phyloP scores from a whole-genome alignment of 2,888 invertebrate species.

The Agonopterix heracliana region DNA sequence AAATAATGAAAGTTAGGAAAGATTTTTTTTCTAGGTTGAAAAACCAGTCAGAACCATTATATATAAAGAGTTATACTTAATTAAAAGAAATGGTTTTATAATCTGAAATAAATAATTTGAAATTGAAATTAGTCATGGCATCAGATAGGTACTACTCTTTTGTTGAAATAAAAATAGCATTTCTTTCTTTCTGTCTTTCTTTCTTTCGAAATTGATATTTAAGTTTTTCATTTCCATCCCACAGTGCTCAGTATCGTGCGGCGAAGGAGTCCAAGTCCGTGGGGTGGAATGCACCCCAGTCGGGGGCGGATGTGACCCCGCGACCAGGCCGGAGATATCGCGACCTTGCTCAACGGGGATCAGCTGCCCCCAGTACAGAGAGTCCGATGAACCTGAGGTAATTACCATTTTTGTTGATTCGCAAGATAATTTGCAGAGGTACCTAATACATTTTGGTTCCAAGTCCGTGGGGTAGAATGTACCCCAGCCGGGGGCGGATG shows the following conservation, averaged over 20 bases:
- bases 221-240: too few species aligned
- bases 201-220: too few species aligned
- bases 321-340: slow-evolving; percentile 80
- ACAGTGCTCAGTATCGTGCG: slow-evolving; percentile 96
- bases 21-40: too few species aligned
- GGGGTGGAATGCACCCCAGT: slow-evolving; percentile 87
- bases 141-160: too few species aligned
- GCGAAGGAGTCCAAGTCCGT: slow-evolving; percentile 89
- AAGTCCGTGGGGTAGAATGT: slow-evolving; percentile 89
- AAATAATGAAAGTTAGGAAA: too few species aligned
- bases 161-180: neutral
- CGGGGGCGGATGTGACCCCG: slow-evolving; percentile 79
- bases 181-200: neutral
- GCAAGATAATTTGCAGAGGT: neutral
- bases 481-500: slow-evolving; percentile 80
- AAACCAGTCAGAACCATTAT: too few species aligned
- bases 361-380: slow-evolving; percentile 77
- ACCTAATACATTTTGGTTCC: slow-evolving; percentile 42
- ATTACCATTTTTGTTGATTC: neutral
- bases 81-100: too few species aligned
- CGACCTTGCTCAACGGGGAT: slow-evolving; percentile 85
- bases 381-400: slow-evolving; percentile 61
- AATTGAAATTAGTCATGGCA: too few species aligned
- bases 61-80: too few species aligned
- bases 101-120: too few species aligned